These are phyloP conservation scores for Centropyge bicolor DNA, from an alignment of 2,797 vertebrate species.

Conservation along the genomic window DNA sequence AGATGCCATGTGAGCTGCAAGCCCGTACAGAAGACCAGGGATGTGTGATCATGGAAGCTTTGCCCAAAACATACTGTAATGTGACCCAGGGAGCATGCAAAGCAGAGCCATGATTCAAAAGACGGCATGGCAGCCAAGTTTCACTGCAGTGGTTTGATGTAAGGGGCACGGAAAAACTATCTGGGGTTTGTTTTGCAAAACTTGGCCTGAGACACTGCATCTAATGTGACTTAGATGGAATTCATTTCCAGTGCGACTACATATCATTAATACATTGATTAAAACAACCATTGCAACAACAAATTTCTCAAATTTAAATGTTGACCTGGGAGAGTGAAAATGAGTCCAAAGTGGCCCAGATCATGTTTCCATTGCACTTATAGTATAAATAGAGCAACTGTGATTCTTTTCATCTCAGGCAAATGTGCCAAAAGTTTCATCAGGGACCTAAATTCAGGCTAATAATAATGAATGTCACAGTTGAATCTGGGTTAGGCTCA, in stretches of 20 bases:
- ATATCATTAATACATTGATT: neutral
- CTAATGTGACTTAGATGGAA: neutral
- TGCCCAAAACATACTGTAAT: slow-evolving; percentile 6
- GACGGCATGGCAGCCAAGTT: slow-evolving; percentile 16
- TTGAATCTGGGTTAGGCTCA: slow-evolving; percentile 52
- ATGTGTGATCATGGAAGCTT: neutral
- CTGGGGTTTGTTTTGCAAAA: slow-evolving; percentile 1
- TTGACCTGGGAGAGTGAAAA: too few species aligned
- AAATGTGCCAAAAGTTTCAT: slow-evolving; percentile 31
- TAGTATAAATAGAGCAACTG: neutral
- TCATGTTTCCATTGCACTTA: neutral
- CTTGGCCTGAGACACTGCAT: neutral
- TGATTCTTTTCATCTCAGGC: neutral
- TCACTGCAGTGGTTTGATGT: slow-evolving; percentile 8
- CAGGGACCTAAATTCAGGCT: slow-evolving; percentile 35
- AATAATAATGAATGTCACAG: slow-evolving; percentile 35
- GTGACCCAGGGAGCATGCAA: slow-evolving; percentile 1
- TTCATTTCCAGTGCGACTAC: too few species aligned
- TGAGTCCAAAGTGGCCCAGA: neutral
- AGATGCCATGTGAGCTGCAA: slow-evolving; percentile 21
- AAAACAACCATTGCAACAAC: neutral
- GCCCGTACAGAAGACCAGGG: slow-evolving; percentile 6
- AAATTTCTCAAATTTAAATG: too few species aligned
- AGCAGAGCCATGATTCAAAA: neutral
- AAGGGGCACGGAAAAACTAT: slow-evolving; percentile 22